phyloP scores from a whole-genome alignment of 2,113 vertebrate species.

The Odocoileus hemionus region DNA sequence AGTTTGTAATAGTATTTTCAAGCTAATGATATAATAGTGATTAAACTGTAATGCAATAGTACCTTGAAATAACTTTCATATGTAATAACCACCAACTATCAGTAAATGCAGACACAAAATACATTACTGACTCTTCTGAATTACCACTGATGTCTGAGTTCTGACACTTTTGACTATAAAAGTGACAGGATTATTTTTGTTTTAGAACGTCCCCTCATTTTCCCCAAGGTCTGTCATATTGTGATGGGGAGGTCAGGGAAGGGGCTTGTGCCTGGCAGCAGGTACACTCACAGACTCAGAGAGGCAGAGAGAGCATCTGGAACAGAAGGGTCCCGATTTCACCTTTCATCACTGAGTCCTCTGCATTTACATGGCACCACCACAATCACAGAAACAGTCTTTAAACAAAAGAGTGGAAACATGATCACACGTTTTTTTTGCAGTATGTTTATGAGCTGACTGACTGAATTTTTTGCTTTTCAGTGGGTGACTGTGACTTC shows the following conservation, averaged over 20 bases:
- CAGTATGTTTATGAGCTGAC: neutral
- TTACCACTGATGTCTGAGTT: constrained; percentile 31
- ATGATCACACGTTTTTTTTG: rapidly evolving
- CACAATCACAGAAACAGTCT: neutral
- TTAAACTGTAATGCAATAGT: neutral
- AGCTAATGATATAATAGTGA: neutral
- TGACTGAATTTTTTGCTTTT: neutral
- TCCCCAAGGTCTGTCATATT: constrained; percentile 37
- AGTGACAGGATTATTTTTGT: constrained; percentile 58
- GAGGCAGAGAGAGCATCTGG: neutral
- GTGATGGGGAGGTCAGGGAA: constrained; percentile 34
- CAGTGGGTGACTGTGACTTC: neutral
- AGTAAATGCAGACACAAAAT: neutral
- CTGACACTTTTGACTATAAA: constrained; percentile 48
- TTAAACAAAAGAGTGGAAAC: neutral
- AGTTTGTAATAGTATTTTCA: neutral
- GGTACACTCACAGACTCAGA: neutral
- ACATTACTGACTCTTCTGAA: neutral
- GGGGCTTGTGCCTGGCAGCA: neutral
- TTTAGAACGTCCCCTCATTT: neutral
- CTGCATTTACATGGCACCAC: neutral
- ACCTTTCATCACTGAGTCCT: neutral
- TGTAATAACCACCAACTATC: neutral
- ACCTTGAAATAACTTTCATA: neutral
- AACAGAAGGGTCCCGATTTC: neutral